Conservation (phyloP, 2,888 invertebrate species). For the Adelphocoris suturalis region DNA sequence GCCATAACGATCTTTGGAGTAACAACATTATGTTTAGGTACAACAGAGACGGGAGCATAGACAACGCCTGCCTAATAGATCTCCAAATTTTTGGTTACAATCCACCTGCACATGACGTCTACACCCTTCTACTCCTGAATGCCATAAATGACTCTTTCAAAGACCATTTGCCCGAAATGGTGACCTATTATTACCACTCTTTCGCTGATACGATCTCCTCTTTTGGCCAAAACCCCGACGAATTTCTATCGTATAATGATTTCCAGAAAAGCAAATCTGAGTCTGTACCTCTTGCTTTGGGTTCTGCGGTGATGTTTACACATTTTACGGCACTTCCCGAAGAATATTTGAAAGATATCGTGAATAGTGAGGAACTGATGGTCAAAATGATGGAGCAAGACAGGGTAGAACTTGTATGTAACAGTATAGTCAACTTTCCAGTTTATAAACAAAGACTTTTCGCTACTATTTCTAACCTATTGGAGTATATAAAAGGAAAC, state of each 20-base stretch:
- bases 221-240: neutral
- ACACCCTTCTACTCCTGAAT: slow-evolving; percentile 33
- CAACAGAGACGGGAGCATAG: neutral
- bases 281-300: slow-evolving; percentile 19
- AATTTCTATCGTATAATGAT: neutral
- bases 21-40: slow-evolving; percentile 54
- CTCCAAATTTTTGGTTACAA: slow-evolving; percentile 52
- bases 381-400: slow-evolving; percentile 21
- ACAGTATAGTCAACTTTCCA: slow-evolving; percentile 47
- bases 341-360: slow-evolving; percentile 24
- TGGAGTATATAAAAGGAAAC: slow-evolving; percentile 44
- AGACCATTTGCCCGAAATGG: neutral
- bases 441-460: slow-evolving; percentile 25
- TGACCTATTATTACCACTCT: neutral
- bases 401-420: slow-evolving; percentile 17
- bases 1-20: slow-evolving; percentile 53
- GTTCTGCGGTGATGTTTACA: slow-evolving; percentile 42
- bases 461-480: slow-evolving; percentile 29
- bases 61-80: slow-evolving; percentile 45
- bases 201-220: neutral
- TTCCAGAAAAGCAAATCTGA: slow-evolving; percentile 55
- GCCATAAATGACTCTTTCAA: slow-evolving; percentile 4
- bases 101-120: slow-evolving; percentile 52
- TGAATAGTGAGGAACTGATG: neutral
- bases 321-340: slow-evolving; percentile 48